Percentiles rank a stretch among this genome's conserved stretches.
Conservation (phyloP, 1,140 invertebrate genomes). For the Heliconius eleuchia region DNA sequence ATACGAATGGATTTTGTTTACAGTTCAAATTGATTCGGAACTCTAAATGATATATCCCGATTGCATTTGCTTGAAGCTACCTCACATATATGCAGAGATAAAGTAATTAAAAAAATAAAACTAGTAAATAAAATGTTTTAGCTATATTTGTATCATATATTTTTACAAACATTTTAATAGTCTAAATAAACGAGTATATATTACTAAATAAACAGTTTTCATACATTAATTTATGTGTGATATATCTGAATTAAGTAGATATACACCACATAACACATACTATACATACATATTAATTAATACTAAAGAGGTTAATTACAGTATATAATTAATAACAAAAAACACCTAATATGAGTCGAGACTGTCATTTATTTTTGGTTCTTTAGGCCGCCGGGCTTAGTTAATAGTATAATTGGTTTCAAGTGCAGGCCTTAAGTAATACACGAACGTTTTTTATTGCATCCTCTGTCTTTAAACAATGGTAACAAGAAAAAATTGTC, state of each 20-base stretch:
- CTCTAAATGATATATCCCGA: constrained; percentile 33
- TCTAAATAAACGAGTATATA: background rate
- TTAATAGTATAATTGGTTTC: constrained; percentile 72
- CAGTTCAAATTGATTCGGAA: constrained; percentile 37
- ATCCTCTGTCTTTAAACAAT: constrained; percentile 59
- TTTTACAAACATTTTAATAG: background rate
- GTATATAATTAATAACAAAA: constrained; percentile 24
- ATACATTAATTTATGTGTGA: background rate
- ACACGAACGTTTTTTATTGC: constrained; percentile 61
- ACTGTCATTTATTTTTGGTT: constrained; percentile 56
- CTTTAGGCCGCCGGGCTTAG: constrained; percentile 51
- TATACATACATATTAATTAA: background rate
- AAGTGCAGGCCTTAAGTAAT: constrained; percentile 63
- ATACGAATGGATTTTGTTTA: constrained; percentile 32
- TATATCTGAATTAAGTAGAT: no score
- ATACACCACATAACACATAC: background rate
- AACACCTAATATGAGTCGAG: constrained; percentile 50
- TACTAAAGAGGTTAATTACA: background rate
- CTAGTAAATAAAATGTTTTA: background rate
- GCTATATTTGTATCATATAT: background rate
- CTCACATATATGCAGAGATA: background rate
- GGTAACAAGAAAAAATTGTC: constrained; percentile 48
- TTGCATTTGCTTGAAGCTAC: constrained; percentile 16
- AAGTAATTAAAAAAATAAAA: background rate
- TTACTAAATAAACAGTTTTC: background rate